These are phyloP conservation scores for Patiria pectinifera DNA, from an alignment of 53 echinoderm and acorn worm species.

Conservation along the genomic window DNA sequence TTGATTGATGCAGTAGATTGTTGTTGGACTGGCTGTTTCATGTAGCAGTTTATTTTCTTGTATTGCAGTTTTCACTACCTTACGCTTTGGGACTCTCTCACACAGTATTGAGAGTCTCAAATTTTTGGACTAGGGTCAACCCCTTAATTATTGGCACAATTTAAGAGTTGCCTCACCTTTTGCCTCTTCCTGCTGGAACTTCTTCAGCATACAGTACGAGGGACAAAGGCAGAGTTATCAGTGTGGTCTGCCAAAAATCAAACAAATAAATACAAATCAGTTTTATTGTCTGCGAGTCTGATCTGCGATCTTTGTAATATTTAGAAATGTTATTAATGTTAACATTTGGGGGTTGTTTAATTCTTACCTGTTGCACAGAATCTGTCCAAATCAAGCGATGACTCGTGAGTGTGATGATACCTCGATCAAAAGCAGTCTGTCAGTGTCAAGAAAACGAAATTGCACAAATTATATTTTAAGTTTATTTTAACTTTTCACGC, in stretches of 20 bases:
- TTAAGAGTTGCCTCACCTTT: conserved; percentile 53
- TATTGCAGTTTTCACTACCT: too few relatives aligned
- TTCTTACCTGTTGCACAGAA: conserved; percentile 68
- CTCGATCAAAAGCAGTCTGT: conserved; percentile 93
- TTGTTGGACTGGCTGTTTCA: too few relatives aligned
- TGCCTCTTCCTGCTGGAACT: conserved; percentile 73
- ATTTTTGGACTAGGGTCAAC: too few relatives aligned
- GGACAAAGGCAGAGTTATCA: conserved; percentile 71
- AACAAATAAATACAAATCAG: background rate
- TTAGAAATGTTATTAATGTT: too few relatives aligned
- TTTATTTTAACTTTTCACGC: too few relatives aligned
- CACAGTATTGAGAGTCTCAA: too few relatives aligned
- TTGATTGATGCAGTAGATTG: too few relatives aligned
- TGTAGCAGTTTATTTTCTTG: too few relatives aligned
- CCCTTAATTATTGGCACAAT: background rate
- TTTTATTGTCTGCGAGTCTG: too few relatives aligned
- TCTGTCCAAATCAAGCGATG: conserved; percentile 89
- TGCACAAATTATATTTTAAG: background rate
- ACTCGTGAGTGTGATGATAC: conserved; percentile 76
- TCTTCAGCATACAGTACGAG: conserved; percentile 86
- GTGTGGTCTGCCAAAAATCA: conserved; percentile 59
- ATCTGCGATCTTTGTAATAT: too few relatives aligned
- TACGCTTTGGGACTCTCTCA: too few relatives aligned
- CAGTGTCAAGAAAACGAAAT: conserved; percentile 35
- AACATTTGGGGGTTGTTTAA: background rate